A percentile compares a stretch with the other conserved stretches of the same genome.
These are phyloP conservation scores for Pipa parva DNA, from an alignment of 2,113 vertebrate species.

Conservation along the genomic window DNA sequence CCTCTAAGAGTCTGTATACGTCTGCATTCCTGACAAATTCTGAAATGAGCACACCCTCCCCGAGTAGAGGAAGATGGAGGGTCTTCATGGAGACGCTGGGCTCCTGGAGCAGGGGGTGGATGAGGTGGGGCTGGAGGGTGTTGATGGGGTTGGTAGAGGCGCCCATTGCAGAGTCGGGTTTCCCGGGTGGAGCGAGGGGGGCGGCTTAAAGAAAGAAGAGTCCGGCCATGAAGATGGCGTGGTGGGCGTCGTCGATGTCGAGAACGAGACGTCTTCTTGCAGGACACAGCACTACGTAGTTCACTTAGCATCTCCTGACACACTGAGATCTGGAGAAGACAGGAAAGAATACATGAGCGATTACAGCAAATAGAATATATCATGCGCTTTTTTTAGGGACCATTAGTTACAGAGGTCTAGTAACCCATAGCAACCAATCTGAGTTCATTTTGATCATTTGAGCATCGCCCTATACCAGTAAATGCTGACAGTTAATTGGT, in stretches of 20 bases:
- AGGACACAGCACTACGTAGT: slow-evolving; percentile 79
- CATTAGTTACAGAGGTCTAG: too few relatives aligned
- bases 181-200: slow-evolving; percentile 75
- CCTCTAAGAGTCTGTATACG: slow-evolving; percentile 80
- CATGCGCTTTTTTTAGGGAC: too few relatives aligned
- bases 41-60: slow-evolving; percentile 60
- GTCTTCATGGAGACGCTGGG: slow-evolving; percentile 81
- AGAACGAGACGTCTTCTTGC: slow-evolving; percentile 78
- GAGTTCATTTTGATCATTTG: too few relatives aligned
- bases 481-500: too few relatives aligned
- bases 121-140: slow-evolving; percentile 57
- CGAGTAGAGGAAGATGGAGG: slow-evolving; percentile 56
- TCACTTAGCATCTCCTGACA: slow-evolving; percentile 88
- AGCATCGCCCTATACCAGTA: too few relatives aligned
- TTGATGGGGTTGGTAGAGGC: slow-evolving; percentile 74
- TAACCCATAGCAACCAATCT: too few relatives aligned
- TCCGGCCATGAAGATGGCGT: slow-evolving; percentile 47
- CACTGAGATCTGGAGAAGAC: slow-evolving; percentile 70
- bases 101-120: slow-evolving; percentile 65
- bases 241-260: slow-evolving; percentile 68
- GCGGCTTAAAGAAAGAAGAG: slow-evolving; percentile 39
- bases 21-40: slow-evolving; percentile 79
- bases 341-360: too few relatives aligned
- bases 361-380: too few relatives aligned
- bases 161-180: slow-evolving; percentile 83